phyloP scores from a whole-genome alignment of 2,888 invertebrate genomes.

The Graphium colonna region DNA sequence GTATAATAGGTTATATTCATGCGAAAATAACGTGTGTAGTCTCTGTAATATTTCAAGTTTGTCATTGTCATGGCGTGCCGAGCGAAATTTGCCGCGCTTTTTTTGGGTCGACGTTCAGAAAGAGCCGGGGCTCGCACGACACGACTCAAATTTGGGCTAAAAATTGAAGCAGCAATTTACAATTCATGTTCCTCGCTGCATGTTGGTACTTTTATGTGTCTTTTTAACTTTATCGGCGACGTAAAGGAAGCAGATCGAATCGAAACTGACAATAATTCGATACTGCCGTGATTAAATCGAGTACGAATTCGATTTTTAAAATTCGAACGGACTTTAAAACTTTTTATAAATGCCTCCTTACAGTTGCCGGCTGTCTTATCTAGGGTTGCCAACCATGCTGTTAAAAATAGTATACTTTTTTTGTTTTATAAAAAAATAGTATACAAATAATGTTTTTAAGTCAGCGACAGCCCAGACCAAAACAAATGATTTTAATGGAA shows the following conservation, averaged over 20 bases:
- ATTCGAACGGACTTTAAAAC: neutral
- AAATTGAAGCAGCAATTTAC: conserved; percentile 14
- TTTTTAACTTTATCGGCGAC: conserved; percentile 12
- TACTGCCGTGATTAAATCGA: neutral
- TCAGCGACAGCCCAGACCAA: too few species aligned
- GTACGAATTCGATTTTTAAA: neutral
- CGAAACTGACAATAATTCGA: conserved; percentile 12
- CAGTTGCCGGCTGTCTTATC: too few species aligned
- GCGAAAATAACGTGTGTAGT: neutral
- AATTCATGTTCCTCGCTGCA: conserved; percentile 6
- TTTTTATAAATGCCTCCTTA: neutral
- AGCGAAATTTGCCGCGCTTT: conserved; percentile 4
- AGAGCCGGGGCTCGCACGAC: conserved; percentile 8
- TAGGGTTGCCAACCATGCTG: too few species aligned
- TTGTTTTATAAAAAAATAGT: too few species aligned
- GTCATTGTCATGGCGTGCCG: conserved; percentile 14
- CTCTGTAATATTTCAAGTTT: conserved; percentile 3
- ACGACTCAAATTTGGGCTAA: conserved; percentile 9
- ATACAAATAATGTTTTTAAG: too few species aligned
- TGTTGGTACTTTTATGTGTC: conserved; percentile 5
- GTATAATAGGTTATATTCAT: too few species aligned
- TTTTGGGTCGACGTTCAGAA: conserved; percentile 9
- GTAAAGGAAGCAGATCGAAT: conserved; percentile 13
- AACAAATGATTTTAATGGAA: too few species aligned
- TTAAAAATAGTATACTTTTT: too few species aligned